These are phyloP conservation scores for Brachyrhaphis roseni DNA, from an alignment of 2,797 vertebrate species.

Conservation along the genomic window DNA sequence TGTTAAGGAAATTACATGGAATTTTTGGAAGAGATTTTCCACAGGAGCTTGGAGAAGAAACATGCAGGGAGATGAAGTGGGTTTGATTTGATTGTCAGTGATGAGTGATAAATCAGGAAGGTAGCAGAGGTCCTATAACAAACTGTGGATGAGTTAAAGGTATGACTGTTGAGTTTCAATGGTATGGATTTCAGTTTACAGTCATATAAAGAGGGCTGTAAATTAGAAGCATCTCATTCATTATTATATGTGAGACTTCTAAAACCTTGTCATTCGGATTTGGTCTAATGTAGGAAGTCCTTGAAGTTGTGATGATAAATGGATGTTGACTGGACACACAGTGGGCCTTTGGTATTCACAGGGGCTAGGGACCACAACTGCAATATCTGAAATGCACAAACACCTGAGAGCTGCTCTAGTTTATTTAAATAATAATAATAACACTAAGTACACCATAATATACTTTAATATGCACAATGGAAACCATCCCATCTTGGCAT, in stretches of 20 bases:
- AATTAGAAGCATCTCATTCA: neutral
- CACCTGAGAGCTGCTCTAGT: no score
- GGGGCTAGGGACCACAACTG: no score
- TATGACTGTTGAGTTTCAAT: neutral
- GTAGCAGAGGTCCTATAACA: neutral
- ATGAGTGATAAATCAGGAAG: neutral
- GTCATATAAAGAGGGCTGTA: neutral
- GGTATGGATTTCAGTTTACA: neutral
- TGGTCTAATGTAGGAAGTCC: neutral
- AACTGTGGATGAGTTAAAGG: neutral
- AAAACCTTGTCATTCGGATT: neutral
- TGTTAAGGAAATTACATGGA: neutral
- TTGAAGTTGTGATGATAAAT: no score
- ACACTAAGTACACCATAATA: no score
- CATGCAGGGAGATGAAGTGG: neutral
- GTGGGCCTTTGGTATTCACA: no score
- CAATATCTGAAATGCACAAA: no score
- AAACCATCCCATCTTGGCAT: no score
- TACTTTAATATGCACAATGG: no score
- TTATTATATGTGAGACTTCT: neutral
- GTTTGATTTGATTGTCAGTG: slow-evolving; percentile 10
- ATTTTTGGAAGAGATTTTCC: neutral
- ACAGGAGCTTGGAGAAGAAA: neutral
- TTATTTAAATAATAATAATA: no score
- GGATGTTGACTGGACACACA: no score